Conservation (phyloP, 2,888 invertebrate species). For the Romanomermis culicivorax region DNA sequence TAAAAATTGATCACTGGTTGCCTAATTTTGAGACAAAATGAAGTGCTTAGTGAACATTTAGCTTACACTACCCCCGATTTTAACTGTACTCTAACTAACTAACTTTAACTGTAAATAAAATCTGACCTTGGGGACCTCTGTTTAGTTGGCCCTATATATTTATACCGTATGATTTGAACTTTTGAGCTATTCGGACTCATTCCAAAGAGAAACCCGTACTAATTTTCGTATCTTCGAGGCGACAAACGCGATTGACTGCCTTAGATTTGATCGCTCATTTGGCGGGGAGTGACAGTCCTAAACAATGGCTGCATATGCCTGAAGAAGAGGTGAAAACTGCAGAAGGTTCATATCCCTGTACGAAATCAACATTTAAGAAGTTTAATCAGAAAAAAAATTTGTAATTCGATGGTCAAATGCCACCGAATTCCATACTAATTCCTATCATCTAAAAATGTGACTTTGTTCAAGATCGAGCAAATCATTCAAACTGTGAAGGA, state of each 20-base stretch:
- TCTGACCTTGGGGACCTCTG: neutral
- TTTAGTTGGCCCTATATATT: no score
- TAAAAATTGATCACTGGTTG: no score
- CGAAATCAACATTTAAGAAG: neutral
- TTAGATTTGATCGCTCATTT: conserved; percentile 70
- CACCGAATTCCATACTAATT: neutral
- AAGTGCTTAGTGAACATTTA: no score
- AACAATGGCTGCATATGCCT: conserved; percentile 73
- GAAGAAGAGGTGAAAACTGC: conserved; percentile 41
- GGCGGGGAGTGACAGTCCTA: conserved; percentile 71
- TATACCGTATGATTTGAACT: no score
- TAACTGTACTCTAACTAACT: no score
- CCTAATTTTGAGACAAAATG: no score
- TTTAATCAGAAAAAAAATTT: no score
- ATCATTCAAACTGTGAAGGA: conserved; percentile 42
- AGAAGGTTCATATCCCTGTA: neutral
- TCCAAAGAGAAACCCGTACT: conserved; percentile 73
- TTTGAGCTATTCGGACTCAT: conserved; percentile 57
- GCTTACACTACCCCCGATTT: no score
- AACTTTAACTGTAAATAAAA: neutral
- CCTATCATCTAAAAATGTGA: no score
- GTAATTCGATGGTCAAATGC: neutral
- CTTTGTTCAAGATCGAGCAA: conserved; percentile 44
- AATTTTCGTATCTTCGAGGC: conserved; percentile 80
- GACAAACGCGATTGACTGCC: conserved; percentile 88